These are phyloP conservation scores for Alosa alosa DNA, from an alignment of 2,113 vertebrate genomes.

Conservation along the genomic window DNA sequence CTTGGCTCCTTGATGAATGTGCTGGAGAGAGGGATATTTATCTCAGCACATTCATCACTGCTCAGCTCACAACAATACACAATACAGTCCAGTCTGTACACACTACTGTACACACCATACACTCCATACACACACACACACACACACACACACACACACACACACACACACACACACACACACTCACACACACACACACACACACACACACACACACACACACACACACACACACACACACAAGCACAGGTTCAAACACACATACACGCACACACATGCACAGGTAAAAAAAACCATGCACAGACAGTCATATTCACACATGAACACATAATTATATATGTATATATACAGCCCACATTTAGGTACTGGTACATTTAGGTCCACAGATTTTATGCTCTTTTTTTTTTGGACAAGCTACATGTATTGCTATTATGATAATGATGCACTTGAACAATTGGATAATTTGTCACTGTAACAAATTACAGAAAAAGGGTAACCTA, in stretches of 20 bases:
- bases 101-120: too few relatives aligned
- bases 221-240: background rate
- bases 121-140: background rate
- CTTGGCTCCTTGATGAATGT: slow-evolving; percentile 28
- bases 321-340: background rate
- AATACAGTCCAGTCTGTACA: too few relatives aligned
- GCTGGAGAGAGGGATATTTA: slow-evolving; percentile 30
- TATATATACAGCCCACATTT: too few relatives aligned
- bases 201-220: too few relatives aligned
- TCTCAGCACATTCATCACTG: slow-evolving; percentile 42
- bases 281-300: background rate
- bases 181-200: slow-evolving; percentile 21
- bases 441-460: background rate
- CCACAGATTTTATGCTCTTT: background rate
- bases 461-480: background rate
- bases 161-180: too few relatives aligned
- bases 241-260: background rate
- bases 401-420: background rate
- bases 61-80: background rate
- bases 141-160: slow-evolving; percentile 22
- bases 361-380: too few relatives aligned
- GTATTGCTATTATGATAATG: too few relatives aligned
- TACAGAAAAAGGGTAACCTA: background rate
- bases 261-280: background rate
- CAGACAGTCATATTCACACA: background rate